These are phyloP conservation scores for Gymnarchus niloticus DNA, from an alignment of 2,113 vertebrate species.

Conservation along the genomic window DNA sequence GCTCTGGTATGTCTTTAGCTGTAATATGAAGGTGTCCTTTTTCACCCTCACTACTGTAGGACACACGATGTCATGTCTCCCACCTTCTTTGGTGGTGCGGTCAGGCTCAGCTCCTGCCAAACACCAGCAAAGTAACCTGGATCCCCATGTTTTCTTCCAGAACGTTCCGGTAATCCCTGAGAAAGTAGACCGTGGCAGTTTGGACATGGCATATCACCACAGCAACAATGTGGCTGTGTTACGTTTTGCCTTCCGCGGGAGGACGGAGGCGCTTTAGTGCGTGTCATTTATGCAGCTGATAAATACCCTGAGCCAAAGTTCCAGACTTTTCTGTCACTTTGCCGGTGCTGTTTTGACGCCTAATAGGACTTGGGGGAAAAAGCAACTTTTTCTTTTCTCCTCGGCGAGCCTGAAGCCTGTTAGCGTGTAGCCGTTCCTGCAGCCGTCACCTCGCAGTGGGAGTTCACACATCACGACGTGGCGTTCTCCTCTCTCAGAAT, in stretches of 20 bases:
- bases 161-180: background rate
- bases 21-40: background rate
- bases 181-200: background rate
- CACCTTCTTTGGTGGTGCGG: background rate
- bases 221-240: slow-evolving; percentile 36
- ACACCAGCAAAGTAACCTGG: background rate
- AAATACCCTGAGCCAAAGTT: slow-evolving; percentile 41
- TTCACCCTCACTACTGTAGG: background rate
- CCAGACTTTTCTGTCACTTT: slow-evolving; percentile 30
- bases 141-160: background rate
- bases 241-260: slow-evolving; percentile 48
- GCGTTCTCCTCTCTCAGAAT: background rate
- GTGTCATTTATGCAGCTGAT: slow-evolving; percentile 44
- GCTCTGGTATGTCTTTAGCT: background rate
- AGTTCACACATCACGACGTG: background rate
- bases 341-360: slow-evolving; percentile 52
- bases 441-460: background rate
- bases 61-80: background rate
- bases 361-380: slow-evolving; percentile 25
- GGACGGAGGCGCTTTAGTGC: slow-evolving; percentile 26
- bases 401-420: background rate
- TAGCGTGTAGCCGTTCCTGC: slow-evolving; percentile 14
- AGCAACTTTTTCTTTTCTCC: slow-evolving; percentile 1
- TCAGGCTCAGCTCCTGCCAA: background rate
- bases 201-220: slow-evolving; percentile 19